phyloP scores from a whole-genome alignment of 2,888 invertebrate genomes.

The Callyntrura sp. region DNA sequence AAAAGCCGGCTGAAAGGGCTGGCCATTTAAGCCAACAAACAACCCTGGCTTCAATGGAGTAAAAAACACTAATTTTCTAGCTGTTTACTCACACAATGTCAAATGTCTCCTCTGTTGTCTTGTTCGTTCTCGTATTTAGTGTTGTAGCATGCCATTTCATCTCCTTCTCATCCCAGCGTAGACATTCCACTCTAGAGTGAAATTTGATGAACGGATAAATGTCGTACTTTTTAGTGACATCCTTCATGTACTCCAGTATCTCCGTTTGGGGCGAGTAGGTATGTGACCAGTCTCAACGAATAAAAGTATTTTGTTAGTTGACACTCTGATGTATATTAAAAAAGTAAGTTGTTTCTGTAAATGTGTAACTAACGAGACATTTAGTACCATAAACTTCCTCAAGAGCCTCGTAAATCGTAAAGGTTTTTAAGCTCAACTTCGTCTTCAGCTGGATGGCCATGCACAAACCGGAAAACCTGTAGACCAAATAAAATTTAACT shows the following conservation, averaged over 20 bases:
- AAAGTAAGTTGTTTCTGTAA: too few species aligned
- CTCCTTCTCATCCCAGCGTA: constrained; percentile 71
- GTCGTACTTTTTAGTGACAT: constrained; percentile 68
- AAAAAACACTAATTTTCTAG: too few species aligned
- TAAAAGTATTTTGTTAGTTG: too few species aligned
- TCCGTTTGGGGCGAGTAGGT: constrained; percentile 72
- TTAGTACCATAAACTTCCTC: constrained; percentile 74
- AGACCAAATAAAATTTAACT: too few species aligned
- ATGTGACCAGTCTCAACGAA: constrained; percentile 70
- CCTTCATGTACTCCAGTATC: constrained; percentile 74
- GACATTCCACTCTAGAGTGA: constrained; percentile 70
- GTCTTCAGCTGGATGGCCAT: constrained; percentile 71
- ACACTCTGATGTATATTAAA: background rate
- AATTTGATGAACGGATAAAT: constrained; percentile 76
- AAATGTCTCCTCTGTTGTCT: constrained; percentile 26
- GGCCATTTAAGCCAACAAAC: too few species aligned
- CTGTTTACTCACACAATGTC: constrained; percentile 65
- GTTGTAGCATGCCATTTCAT: constrained; percentile 72
- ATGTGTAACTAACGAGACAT: too few species aligned
- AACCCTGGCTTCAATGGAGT: too few species aligned
- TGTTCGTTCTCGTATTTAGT: constrained; percentile 23
- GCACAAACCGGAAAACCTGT: constrained; percentile 72
- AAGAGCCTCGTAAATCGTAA: constrained; percentile 70
- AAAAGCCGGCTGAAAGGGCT: too few species aligned
- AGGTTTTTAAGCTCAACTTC: constrained; percentile 54